phyloP scores from a whole-genome alignment of 2,113 vertebrate species.

The Pseudorectes ferrugineus region DNA sequence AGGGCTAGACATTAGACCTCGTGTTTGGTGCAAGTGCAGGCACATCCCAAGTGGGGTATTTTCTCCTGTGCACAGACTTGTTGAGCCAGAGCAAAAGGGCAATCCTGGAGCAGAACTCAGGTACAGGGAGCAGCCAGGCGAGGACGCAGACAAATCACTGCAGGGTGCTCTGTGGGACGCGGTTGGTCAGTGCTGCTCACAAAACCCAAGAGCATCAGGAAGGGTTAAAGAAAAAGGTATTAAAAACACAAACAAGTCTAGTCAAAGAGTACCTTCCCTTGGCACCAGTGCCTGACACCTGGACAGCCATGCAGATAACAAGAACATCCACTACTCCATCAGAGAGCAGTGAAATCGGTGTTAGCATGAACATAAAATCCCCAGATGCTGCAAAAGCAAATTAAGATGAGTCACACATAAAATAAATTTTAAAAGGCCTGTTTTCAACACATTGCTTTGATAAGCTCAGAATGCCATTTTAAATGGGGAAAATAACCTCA shows the following conservation, averaged over 20 bases:
- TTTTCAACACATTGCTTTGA: background rate
- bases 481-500: background rate
- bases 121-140: background rate
- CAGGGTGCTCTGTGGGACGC: background rate
- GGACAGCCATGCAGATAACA: background rate
- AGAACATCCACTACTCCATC: background rate
- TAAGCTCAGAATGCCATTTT: background rate
- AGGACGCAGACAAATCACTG: background rate
- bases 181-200: background rate
- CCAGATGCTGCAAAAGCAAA: background rate
- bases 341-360: background rate
- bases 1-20: background rate
- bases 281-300: accelerated
- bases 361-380: background rate
- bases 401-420: background rate
- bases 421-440: background rate
- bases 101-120: background rate
- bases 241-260: background rate
- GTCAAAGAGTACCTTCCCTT: background rate
- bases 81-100: background rate
- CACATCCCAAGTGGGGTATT: background rate
- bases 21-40: background rate
- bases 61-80: background rate
- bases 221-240: background rate
- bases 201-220: background rate